Evolutionary conservation across 2,113 vertebrate genomes (phyloP).

Genomic region (Sialia sialis): DNA sequence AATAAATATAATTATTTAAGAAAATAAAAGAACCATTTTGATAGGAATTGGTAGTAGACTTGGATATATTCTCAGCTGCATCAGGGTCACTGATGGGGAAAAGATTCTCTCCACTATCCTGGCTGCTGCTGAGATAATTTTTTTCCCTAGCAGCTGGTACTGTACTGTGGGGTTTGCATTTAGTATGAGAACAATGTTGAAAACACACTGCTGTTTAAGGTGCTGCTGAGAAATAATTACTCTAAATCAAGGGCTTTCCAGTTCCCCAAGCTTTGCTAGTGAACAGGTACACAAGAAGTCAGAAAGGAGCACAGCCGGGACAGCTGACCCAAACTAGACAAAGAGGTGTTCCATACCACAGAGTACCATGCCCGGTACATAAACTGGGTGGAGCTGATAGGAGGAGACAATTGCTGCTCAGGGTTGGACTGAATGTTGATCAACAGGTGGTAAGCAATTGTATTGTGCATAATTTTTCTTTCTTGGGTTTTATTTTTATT

Average conservation of each 20-base stretch:
- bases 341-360: not conserved
- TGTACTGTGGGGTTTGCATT: not conserved
- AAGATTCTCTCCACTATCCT: not conserved
- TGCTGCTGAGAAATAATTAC: not conserved
- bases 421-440: not conserved
- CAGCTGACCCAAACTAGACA: not conserved
- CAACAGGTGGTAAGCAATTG: not conserved
- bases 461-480: not conserved
- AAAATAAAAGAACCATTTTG: not conserved
- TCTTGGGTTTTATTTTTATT: not conserved
- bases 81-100: not conserved
- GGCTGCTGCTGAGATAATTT: not conserved
- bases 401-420: not conserved
- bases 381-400: not conserved
- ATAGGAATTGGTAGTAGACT: not conserved
- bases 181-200: not conserved
- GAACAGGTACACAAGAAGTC: not conserved
- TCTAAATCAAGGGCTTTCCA: not conserved
- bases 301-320: not conserved
- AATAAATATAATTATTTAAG: not conserved
- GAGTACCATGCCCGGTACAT: not conserved
- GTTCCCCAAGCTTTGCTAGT: not conserved
- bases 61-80: not conserved
- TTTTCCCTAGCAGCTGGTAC: not conserved
- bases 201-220: not conserved